Evolutionary conservation across 2,113 vertebrate genomes (phyloP), one percentile per base, ranked within the genome.

Genomic region (Aleadryas rufinucha): DNA sequence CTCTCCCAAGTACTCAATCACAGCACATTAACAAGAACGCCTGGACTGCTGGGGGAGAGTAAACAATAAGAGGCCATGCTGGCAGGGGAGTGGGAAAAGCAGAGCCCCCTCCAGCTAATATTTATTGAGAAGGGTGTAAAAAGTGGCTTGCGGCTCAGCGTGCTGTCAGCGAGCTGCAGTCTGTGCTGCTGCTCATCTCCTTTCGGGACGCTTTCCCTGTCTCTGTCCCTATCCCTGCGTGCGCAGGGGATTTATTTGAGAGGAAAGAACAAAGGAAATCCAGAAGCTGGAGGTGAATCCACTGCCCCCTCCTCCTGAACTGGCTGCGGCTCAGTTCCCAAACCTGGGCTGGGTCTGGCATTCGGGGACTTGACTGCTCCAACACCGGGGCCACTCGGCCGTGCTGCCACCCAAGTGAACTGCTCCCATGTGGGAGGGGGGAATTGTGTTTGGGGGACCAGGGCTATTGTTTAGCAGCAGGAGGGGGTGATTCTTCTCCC

Each of bases 11-110:
- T 77, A 74, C 94, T 96, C 96, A 91, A 93, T 97, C 95, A 95
- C 94, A 88, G 91, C 92, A 92, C 92, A 97, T 97, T 97, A 97
- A 94, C 95, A 56, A 88, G 89, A 95, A 82, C 42, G 61, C 93
- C 95, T 70, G 92, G 90, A 47, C 91, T 65, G 96, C 95, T 65
- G 90, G 74, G 92, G 93, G 81, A 93, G 95, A 95, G 72, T 86
- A 96, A 97, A 96, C 95, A 97, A 94, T 84, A 52, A 82, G 95
- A 95, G 91, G 87, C 79, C 77, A 3, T 54, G 92, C 94, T 95
- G 90, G 90, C 81, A 28, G 91, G 90, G 85, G 91, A 96, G 81
- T 56, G 89, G 95, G 96, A 77, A 96, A 93, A 91, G 65, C 88
- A 45, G 50, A 84, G 82, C 64, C 87, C 89, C 92, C 95, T 92